Conservation (phyloP, 2,797 vertebrate genomes). For the Malurus splendens region DNA sequence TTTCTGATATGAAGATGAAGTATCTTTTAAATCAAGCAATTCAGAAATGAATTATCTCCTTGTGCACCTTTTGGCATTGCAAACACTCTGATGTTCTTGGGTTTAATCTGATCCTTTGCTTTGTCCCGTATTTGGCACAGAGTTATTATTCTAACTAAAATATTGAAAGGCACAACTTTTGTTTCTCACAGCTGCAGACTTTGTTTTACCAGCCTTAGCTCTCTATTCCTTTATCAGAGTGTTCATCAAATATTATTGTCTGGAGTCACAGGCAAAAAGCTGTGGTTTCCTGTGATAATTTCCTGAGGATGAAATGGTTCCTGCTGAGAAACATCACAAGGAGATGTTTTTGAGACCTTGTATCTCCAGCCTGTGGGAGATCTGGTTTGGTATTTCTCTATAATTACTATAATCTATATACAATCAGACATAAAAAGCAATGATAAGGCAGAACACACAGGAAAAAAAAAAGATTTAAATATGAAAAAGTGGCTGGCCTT, state of each 20-base stretch:
- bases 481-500: background rate
- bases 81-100: background rate
- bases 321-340: background rate
- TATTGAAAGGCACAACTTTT: background rate
- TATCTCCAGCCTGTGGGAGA: background rate
- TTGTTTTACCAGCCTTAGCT: background rate
- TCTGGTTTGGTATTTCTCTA: background rate
- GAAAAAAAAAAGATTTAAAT: background rate
- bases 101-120: conserved; percentile 28
- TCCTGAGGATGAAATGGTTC: background rate
- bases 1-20: conserved; percentile 23
- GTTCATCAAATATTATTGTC: background rate
- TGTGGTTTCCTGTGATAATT: background rate
- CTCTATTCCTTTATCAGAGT: background rate
- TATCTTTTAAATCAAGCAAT: background rate
- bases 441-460: background rate
- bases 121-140: background rate
- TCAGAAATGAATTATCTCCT: background rate
- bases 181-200: conserved; percentile 15
- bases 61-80: background rate
- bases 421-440: background rate
- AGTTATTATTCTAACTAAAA: background rate
- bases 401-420: background rate
- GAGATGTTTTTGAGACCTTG: background rate
- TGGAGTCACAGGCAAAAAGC: background rate